Conservation (phyloP, 2,797 vertebrate genomes). For the Zalophus californianus region DNA sequence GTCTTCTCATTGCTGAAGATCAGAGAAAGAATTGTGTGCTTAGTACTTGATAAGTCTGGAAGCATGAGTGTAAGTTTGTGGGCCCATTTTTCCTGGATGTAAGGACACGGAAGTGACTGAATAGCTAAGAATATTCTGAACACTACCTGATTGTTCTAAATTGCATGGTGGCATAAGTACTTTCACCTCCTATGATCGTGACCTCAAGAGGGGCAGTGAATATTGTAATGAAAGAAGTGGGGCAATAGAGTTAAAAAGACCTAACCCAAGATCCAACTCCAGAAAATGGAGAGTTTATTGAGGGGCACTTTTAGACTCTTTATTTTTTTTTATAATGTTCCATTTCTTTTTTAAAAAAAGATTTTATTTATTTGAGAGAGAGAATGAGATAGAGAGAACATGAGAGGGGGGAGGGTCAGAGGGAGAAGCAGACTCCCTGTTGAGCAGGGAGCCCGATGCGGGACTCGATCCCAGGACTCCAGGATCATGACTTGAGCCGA, state of each 20-base stretch:
- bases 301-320: background rate
- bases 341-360: too few relatives aligned
- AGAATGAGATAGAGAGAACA: too few relatives aligned
- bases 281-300: conserved; percentile 1
- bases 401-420: too few relatives aligned
- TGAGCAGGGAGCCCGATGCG: too few relatives aligned
- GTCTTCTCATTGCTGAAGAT: conserved; percentile 82
- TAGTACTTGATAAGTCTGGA: conserved; percentile 88
- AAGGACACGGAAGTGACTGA: background rate
- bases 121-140: background rate
- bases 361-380: too few relatives aligned
- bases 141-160: background rate
- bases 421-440: too few relatives aligned
- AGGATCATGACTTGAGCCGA: too few relatives aligned
- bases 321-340: background rate
- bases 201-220: background rate
- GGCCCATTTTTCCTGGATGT: background rate
- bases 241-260: background rate
- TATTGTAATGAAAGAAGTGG: background rate
- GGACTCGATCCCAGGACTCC: too few relatives aligned
- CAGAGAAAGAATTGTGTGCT: conserved; percentile 81
- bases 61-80: conserved; percentile 86
- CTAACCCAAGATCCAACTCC: background rate
- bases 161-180: background rate
- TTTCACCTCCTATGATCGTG: background rate